phyloP scores from a whole-genome alignment of 2,888 invertebrate genomes.

The Athalia rosae region DNA sequence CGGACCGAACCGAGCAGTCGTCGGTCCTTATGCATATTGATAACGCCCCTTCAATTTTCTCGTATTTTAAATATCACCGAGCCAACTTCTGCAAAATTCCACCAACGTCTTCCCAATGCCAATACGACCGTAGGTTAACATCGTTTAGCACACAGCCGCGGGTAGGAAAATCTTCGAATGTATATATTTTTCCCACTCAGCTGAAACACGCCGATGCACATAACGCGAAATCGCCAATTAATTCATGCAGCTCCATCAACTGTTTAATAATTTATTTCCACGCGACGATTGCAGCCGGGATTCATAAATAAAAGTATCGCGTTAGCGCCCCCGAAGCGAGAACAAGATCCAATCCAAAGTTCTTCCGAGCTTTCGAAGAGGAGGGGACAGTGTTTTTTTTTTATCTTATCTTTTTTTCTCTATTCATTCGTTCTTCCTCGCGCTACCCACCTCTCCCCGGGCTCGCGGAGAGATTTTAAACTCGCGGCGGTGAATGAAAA shows the following conservation, averaged over 20 bases:
- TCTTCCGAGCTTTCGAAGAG: neutral
- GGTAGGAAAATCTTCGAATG: too few relatives aligned
- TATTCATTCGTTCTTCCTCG: neutral
- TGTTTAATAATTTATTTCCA: neutral
- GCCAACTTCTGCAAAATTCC: neutral
- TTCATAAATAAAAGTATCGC: neutral
- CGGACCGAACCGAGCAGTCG: constrained; percentile 29
- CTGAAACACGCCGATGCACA: too few relatives aligned
- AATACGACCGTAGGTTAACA: neutral
- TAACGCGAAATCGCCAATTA: too few relatives aligned
- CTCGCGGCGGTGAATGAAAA: too few relatives aligned
- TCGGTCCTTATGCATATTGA: constrained; percentile 54
- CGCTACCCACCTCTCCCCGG: too few relatives aligned
- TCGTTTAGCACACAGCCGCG: too few relatives aligned
- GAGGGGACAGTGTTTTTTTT: too few relatives aligned
- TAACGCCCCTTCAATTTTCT: constrained; percentile 47
- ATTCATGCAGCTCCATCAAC: too few relatives aligned
- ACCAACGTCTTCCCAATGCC: neutral
- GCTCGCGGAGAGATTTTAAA: too few relatives aligned
- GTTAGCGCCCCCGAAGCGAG: neutral
- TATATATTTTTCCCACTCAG: too few relatives aligned
- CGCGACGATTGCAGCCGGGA: neutral
- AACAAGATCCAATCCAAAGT: constrained; percentile 33
- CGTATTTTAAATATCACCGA: constrained; percentile 15
- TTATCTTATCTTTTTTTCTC: neutral